Percentiles rank a stretch among this genome's conserved stretches.
Conservation (phyloP, 2,888 invertebrate genomes). For the Ochropleura leucogaster region DNA sequence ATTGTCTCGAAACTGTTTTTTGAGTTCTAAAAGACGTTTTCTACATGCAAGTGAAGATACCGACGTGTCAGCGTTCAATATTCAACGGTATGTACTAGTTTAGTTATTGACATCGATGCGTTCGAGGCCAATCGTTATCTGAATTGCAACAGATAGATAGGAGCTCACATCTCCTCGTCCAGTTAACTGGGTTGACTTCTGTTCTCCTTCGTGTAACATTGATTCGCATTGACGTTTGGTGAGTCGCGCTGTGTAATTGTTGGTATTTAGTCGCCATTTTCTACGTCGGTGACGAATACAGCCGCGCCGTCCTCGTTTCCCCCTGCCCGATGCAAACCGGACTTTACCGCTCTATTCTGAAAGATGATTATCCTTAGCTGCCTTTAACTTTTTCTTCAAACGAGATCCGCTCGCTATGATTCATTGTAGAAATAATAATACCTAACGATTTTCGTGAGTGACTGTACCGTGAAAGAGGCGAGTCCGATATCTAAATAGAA, state of each 20-base stretch:
- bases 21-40: slow-evolving; percentile 74
- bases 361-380: slow-evolving; percentile 80
- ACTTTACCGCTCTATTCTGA: slow-evolving; percentile 84
- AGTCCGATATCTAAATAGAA: slow-evolving; percentile 60
- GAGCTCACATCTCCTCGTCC: slow-evolving; percentile 70
- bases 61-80: slow-evolving; percentile 65
- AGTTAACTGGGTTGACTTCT: slow-evolving; percentile 68
- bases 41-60: slow-evolving; percentile 70
- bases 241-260: slow-evolving; percentile 85
- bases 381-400: slow-evolving; percentile 76
- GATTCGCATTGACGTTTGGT: slow-evolving; percentile 76
- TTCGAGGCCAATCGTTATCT: slow-evolving; percentile 79
- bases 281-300: slow-evolving; percentile 90
- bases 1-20: slow-evolving; percentile 79
- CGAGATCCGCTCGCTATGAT: slow-evolving; percentile 84
- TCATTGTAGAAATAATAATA: slow-evolving; percentile 87
- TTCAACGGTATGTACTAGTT: slow-evolving; percentile 79
- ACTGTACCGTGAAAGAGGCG: slow-evolving; percentile 69
- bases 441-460: slow-evolving; percentile 75
- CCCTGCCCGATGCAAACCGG: slow-evolving; percentile 80
- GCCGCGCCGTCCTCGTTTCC: slow-evolving; percentile 87
- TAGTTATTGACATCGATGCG: slow-evolving; percentile 63
- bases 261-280: slow-evolving; percentile 91
- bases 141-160: slow-evolving; percentile 74
- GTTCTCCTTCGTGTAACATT: slow-evolving; percentile 75